Percentiles rank a stretch among this genome's conserved stretches.
Conservation (phyloP, 2,797 vertebrate genomes). For the Oceanodroma leucorhoa region DNA sequence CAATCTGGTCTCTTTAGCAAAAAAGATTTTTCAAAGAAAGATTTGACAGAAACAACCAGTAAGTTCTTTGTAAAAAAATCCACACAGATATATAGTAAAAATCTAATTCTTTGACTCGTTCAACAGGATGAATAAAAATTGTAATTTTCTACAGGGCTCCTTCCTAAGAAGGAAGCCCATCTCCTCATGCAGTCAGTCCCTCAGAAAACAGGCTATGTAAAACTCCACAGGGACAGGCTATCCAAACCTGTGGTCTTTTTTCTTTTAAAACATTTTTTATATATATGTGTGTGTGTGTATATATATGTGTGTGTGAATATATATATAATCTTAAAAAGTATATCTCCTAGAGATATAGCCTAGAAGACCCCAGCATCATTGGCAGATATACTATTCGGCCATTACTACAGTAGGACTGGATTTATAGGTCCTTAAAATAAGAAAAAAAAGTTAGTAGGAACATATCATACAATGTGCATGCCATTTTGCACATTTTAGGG, state of each 20-base stretch:
- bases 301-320: too few relatives aligned
- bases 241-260: not conserved
- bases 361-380: not conserved
- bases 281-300: not conserved
- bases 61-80: not conserved
- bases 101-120: not conserved
- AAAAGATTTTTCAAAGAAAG: not conserved
- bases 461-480: not conserved
- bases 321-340: not conserved
- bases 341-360: not conserved
- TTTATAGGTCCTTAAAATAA: not conserved
- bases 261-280: not conserved
- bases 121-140: not conserved
- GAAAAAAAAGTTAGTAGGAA: not conserved
- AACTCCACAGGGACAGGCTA: not conserved
- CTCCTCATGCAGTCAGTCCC: not conserved
- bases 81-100: not conserved
- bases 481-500: not conserved
- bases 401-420: not conserved
- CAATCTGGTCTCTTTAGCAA: not conserved
- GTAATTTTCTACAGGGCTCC: not conserved
- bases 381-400: not conserved
- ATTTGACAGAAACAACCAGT: not conserved
- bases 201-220: not conserved
- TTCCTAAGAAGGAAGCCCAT: not conserved